These are phyloP conservation scores for Corydoras maculifer DNA, from an alignment of 2,113 vertebrate genomes.

Conservation along the genomic window DNA sequence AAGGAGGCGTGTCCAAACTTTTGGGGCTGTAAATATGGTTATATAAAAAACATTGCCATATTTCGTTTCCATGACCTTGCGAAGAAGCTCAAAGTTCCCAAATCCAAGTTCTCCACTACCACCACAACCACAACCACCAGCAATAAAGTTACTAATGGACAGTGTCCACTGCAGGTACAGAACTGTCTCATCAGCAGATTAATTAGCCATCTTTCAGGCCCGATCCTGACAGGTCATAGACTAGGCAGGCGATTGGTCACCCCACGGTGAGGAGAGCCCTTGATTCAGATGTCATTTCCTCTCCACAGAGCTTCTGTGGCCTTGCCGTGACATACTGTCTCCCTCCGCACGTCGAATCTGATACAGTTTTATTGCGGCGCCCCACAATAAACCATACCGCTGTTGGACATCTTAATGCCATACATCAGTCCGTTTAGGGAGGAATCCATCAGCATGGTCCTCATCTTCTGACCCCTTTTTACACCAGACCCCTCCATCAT, in stretches of 20 bases:
- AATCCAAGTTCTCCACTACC: no score
- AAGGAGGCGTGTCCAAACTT: no score
- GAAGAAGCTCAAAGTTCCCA: no score
- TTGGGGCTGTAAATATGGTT: no score
- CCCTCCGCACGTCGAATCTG: slow-evolving; percentile 55
- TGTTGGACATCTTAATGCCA: slow-evolving; percentile 51
- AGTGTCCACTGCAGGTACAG: slow-evolving; percentile 1
- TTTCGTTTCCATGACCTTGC: no score
- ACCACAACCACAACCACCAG: no score
- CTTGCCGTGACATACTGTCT: slow-evolving; percentile 59
- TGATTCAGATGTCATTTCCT: slow-evolving; percentile 47
- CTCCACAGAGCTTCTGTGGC: slow-evolving; percentile 43
- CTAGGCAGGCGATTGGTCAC: slow-evolving; percentile 53
- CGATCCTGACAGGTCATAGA: slow-evolving; percentile 35
- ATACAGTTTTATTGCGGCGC: slow-evolving; percentile 53
- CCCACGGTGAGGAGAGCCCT: slow-evolving; percentile 39
- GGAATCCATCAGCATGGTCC: slow-evolving; percentile 49
- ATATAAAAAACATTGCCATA: no score
- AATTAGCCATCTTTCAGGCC: slow-evolving; percentile 40
- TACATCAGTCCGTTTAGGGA: slow-evolving; percentile 55
- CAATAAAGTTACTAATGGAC: not conserved
- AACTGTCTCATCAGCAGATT: slow-evolving; percentile 5
- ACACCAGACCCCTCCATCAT: slow-evolving; percentile 51
- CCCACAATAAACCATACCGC: slow-evolving; percentile 54
- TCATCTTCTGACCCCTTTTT: slow-evolving; percentile 47